Conservation (phyloP, 2,888 invertebrate genomes). For the Mesorhabditis belari region DNA sequence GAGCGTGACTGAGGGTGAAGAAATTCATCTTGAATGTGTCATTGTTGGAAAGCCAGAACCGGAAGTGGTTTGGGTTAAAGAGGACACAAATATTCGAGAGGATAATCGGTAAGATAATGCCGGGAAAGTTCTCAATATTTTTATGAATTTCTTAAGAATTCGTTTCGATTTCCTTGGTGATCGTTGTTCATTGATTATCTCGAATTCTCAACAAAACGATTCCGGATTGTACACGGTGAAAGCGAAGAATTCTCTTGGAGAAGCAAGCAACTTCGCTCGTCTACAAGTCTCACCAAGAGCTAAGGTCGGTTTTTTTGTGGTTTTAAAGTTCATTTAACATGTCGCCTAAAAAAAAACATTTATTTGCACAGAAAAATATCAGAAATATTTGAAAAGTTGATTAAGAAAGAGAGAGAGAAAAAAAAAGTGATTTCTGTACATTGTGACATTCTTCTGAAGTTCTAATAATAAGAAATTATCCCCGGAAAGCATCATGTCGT, state of each 20-base stretch:
- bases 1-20: constrained; percentile 59
- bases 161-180: constrained; percentile 70
- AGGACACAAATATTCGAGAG: constrained; percentile 74
- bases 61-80: constrained; percentile 67
- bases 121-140: no score
- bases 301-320: background rate
- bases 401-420: no score
- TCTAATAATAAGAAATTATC: no score
- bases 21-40: constrained; percentile 55
- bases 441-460: no score
- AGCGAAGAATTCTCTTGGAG: constrained; percentile 64
- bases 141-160: no score
- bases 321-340: no score
- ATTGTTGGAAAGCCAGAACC: constrained; percentile 58
- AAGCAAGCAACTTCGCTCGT: constrained; percentile 46
- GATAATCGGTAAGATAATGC: constrained; percentile 65
- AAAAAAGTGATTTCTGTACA: background rate
- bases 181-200: constrained; percentile 63
- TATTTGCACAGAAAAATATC: no score
- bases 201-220: constrained; percentile 18
- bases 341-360: no score
- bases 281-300: constrained; percentile 30
- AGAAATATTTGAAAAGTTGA: no score
- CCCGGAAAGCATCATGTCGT: background rate
- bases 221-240: constrained; percentile 54